Percentiles rank a stretch among this genome's conserved stretches.
Conservation (phyloP, 2,888 invertebrate genomes). For the Pyrgus malvae region DNA sequence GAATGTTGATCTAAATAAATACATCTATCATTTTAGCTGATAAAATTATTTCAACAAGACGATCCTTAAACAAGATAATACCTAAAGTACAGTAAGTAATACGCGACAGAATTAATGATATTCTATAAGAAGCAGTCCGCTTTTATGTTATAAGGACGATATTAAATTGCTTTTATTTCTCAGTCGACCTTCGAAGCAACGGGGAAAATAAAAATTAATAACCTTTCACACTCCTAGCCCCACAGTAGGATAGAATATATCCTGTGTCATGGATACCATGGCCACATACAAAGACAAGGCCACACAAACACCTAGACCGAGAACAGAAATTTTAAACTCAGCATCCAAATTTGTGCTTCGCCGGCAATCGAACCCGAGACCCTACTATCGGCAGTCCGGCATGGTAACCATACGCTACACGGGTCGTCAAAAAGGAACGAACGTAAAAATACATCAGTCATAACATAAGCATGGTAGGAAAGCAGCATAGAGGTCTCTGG, state of each 20-base stretch:
- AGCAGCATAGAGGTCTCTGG: constrained; percentile 40
- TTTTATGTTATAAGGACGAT: constrained; percentile 31
- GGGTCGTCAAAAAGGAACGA: constrained; percentile 42
- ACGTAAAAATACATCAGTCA: constrained; percentile 57
- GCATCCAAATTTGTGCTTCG: too few species aligned
- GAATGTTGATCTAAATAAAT: background rate
- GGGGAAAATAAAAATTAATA: too few species aligned
- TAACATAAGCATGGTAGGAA: constrained; percentile 44
- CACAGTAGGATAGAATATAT: too few species aligned
- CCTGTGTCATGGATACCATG: too few species aligned
- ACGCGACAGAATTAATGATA: constrained; percentile 20
- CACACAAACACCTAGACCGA: too few species aligned
- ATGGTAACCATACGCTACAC: too few species aligned
- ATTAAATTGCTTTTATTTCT: constrained; percentile 36
- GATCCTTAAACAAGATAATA: background rate
- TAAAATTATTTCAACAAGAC: background rate
- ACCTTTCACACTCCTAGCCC: too few species aligned
- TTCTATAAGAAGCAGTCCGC: constrained; percentile 15
- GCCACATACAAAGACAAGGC: too few species aligned
- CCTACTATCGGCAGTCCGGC: too few species aligned
- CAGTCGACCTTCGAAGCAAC: constrained; percentile 44
- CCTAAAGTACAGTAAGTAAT: constrained; percentile 5
- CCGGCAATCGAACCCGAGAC: too few species aligned
- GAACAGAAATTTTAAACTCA: too few species aligned
- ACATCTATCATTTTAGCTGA: background rate